phyloP scores from a whole-genome alignment of 2,113 vertebrate species.

The Upupa epops region DNA sequence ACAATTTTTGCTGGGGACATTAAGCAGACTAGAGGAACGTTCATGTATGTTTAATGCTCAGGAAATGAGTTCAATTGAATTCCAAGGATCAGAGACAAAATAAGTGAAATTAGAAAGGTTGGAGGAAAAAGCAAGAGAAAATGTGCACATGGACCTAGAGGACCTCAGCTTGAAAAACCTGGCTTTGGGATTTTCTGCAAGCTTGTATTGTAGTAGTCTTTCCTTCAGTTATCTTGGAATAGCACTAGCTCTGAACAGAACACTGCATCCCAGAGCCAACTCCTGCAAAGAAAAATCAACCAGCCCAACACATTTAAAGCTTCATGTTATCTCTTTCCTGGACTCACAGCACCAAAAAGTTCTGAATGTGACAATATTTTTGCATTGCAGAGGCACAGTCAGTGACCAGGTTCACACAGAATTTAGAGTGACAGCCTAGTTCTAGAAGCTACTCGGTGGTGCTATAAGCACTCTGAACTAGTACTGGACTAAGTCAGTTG shows the following conservation, averaged over 20 bases:
- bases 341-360: background rate
- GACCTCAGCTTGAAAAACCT: background rate
- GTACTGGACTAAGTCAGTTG: background rate
- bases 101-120: slow-evolving; percentile 1
- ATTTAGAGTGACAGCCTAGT: background rate
- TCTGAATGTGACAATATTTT: accelerated
- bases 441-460: background rate
- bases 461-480: background rate
- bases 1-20: slow-evolving; percentile 39
- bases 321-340: background rate
- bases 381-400: accelerated
- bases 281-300: background rate
- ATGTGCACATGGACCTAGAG: accelerated
- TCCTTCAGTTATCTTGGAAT: background rate
- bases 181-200: background rate
- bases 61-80: slow-evolving; percentile 53
- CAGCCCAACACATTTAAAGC: background rate
- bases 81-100: slow-evolving; percentile 38
- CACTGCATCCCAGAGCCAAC: background rate
- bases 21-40: slow-evolving; percentile 38
- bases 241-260: background rate
- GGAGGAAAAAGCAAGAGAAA: background rate
- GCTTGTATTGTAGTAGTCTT: background rate
- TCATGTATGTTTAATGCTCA: slow-evolving; percentile 45
- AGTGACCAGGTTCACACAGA: background rate